Evolutionary conservation across 2,113 vertebrate genomes (phyloP).

Genomic region (Syngnathoides biaculeatus): DNA sequence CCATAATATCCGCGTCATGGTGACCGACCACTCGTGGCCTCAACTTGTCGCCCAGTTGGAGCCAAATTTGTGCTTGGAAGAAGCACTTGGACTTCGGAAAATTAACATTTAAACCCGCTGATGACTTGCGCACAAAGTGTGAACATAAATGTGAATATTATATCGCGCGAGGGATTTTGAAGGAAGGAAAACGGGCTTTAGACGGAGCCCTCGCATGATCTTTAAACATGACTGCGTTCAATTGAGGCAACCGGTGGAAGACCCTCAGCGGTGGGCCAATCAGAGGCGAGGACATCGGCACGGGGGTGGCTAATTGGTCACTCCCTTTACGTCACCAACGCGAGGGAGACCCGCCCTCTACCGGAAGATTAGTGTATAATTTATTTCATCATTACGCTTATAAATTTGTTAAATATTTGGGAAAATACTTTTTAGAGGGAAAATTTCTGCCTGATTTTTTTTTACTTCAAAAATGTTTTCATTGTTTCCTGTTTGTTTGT

Average conservation of each 20-base stretch:
- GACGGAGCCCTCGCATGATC: constrained; percentile 6
- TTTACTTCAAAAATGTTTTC: too few relatives aligned
- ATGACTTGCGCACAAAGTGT: not conserved
- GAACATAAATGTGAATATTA: not conserved
- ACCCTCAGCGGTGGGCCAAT: constrained; percentile 56
- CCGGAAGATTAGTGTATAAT: not conserved
- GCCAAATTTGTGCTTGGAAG: constrained; percentile 19
- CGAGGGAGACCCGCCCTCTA: not conserved
- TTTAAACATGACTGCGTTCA: constrained; percentile 42
- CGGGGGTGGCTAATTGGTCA: constrained; percentile 19
- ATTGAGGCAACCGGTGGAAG: constrained; percentile 60
- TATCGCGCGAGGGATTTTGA: not conserved
- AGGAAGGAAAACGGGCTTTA: not conserved
- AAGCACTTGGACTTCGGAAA: not conserved
- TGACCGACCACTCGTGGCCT: constrained; percentile 34
- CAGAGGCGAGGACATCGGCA: constrained; percentile 29
- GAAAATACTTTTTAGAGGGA: too few relatives aligned
- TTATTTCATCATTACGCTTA: too few relatives aligned
- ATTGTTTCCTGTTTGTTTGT: too few relatives aligned
- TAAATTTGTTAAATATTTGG: too few relatives aligned
- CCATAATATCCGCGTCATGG: constrained; percentile 74
- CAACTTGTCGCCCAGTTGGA: constrained; percentile 22
- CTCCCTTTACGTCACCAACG: constrained; percentile 8
- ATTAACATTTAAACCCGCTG: constrained; percentile 21
- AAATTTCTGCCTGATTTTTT: too few relatives aligned